Percentiles rank a stretch among this genome's conserved stretches.
Conservation (phyloP, 2,888 invertebrate genomes). For the Hypena proboscidalis region DNA sequence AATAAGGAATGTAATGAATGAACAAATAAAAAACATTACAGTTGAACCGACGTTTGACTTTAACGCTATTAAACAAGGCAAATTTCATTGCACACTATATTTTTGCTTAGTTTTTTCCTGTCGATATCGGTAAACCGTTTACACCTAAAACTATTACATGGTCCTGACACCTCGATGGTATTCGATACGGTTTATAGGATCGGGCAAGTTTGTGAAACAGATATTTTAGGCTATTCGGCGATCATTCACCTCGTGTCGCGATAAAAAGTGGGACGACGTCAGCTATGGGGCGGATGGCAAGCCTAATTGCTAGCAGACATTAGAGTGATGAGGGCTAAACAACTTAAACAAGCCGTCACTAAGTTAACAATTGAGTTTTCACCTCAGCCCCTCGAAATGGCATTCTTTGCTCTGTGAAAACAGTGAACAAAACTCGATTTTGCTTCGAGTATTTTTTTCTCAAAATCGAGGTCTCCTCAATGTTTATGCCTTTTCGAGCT, state of each 20-base stretch:
- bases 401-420: too few relatives aligned
- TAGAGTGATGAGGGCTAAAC: conserved; percentile 49
- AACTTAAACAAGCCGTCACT: conserved; percentile 49
- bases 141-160: conserved; percentile 29
- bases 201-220: conserved; percentile 26
- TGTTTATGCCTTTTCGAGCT: too few relatives aligned
- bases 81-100: too few relatives aligned
- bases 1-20: too few relatives aligned
- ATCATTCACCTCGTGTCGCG: conserved; percentile 49
- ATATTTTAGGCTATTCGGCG: conserved; percentile 48
- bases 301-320: conserved; percentile 52
- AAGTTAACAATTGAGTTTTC: conserved; percentile 23
- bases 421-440: too few relatives aligned
- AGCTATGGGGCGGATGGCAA: conserved; percentile 49
- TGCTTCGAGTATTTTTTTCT: too few relatives aligned
- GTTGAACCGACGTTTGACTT: too few relatives aligned
- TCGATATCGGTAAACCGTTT: conserved; percentile 23
- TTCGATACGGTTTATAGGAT: conserved; percentile 31
- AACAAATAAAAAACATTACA: too few relatives aligned
- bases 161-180: conserved; percentile 26
- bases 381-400: too few relatives aligned
- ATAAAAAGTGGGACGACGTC: conserved; percentile 52
- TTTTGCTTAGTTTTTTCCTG: conserved; percentile 40
- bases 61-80: too few relatives aligned
- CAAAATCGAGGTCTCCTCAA: too few relatives aligned